Evolutionary conservation across 2,888 invertebrate species (phyloP), one percentile per base, ranked within the genome.

Genomic region (Lasiommata megera): DNA sequence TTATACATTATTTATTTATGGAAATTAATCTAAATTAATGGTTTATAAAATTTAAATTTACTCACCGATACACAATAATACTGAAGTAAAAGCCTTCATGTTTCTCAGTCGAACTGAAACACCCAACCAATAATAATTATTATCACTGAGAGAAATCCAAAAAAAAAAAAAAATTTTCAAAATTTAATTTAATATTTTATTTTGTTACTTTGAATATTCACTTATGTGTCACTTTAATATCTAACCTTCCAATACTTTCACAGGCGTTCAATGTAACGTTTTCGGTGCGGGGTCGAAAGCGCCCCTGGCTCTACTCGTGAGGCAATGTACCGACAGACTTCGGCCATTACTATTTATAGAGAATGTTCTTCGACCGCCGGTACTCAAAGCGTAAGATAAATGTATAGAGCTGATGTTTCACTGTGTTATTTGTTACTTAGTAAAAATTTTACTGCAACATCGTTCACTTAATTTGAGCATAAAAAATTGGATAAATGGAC

Each of bases 231-330:
- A 53, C 53, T 53, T 37, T 50, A 31, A 12, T 41, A 44, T 12
- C 76, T 70, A 76, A 81, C 88, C 88, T 89, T 79, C 82, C 84
- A 86, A 70, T 75, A 86, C 77, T 84, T 87, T 88, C 84, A 84
- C 89, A 40, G 28, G 55, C 31, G 34, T 55, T 53, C 43, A 50
- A 62, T 69, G 75, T 76, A 29, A 44, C 68, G 47, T 56, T 44
- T 71, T 67, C 58, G 61, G 67, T 68, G 77, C 60, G 74, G 85
- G 82, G 79, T 74, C 71, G 59, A 54, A 56, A 61, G 66, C 73
- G 73, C 85, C 88, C 88, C 82, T 77, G 65, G 70, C 68, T 77
- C 74, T 68, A 73, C 77, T 76, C 64, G 77, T 88, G 84, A 73
- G 73, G 86, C 81, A 89, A 89, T 89, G 89, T 81, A 71, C 77